Evolutionary conservation across 2,797 vertebrate genomes (phyloP), one percentile per base, ranked within the genome.

Genomic region (Parauchenoglanis punctatus): DNA sequence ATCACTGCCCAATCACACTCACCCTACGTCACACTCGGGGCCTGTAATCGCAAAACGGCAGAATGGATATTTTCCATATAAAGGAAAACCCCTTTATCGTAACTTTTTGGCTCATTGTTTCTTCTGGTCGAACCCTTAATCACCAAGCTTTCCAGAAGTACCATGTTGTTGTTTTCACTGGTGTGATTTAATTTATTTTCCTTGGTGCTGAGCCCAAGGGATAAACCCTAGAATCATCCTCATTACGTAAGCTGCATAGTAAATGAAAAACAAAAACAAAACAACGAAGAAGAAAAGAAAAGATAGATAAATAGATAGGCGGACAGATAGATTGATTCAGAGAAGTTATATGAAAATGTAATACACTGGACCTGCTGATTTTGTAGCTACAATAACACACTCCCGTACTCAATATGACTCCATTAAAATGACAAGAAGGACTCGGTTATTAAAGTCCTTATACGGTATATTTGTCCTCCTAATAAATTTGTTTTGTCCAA

Each of bases 381-480:
- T 23, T 49, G 68, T 40, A 44, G 68, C 68, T 72, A 72, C 68
- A 72, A 44, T 68, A 68, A 68, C 31, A 46, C 7, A 12, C 20
- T 73, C 1, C 10, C 40, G 40, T 25, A 12, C 20, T 73, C 10
- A 25, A 25, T 23, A 12, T 20, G 46, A 31, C 3, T 70, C 13
- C 12, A 52, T 49, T 75, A n/a, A 75, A 75, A 75, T 58, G 70
- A 10, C 17, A 59, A 72, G 17, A 28, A 17, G 76, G 40, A 59
- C n/a, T 61, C 49, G 52, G 54, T 73, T 81, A 86, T 59, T 82
- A 81, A 72, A 81, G 25, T 35, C 40, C 40, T 80, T 35, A 61
- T 65, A 63, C 40, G 23, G 20, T 23, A 54, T n/a, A 70, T 17
- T n/a, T 68, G 20, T 80, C 76, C 4, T 67, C 49, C 15, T 81